A percentile compares a stretch with the other conserved stretches of the same genome.
Evolutionary conservation across 2,888 invertebrate species (phyloP).

Genomic region (Hetaerina titia): DNA sequence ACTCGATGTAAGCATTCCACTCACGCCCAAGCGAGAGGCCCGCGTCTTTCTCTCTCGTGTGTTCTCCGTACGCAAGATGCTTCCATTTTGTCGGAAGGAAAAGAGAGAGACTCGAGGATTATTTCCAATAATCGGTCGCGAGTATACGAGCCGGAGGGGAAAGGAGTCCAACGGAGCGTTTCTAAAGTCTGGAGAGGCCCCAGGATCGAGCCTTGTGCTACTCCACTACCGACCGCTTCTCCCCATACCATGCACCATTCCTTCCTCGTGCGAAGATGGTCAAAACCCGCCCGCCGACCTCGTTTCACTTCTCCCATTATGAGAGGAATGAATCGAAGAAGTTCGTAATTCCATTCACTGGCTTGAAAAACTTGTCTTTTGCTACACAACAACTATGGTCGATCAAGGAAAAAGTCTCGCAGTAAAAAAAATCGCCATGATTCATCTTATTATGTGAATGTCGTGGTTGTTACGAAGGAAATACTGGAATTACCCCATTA

Average conservation of each 20-base stretch:
- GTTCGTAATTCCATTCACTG: not conserved
- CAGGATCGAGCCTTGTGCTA: slow-evolving; percentile 32
- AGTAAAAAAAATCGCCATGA: not conserved
- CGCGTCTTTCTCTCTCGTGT: not conserved
- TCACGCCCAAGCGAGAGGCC: not conserved
- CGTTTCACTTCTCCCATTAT: not conserved
- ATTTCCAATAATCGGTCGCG: slow-evolving; percentile 6
- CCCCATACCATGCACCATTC: not conserved
- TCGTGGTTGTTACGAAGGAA: not conserved
- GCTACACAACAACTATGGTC: not conserved
- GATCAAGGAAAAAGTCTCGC: not conserved
- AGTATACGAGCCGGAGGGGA: not conserved
- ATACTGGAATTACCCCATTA: not conserved
- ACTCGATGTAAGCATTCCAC: not conserved
- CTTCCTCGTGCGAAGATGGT: not conserved
- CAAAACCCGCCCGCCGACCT: slow-evolving; percentile 20
- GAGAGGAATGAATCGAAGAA: not conserved
- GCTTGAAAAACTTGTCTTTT: slow-evolving; percentile 19
- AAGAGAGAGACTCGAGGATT: not conserved
- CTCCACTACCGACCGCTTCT: not conserved
- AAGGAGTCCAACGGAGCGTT: not conserved
- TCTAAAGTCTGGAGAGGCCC: slow-evolving; percentile 9
- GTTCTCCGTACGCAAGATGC: not conserved
- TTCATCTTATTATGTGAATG: not conserved
- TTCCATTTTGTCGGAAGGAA: not conserved